phyloP scores from a whole-genome alignment of 2,888 invertebrate genomes.

The Pharmacophagus antenor region DNA sequence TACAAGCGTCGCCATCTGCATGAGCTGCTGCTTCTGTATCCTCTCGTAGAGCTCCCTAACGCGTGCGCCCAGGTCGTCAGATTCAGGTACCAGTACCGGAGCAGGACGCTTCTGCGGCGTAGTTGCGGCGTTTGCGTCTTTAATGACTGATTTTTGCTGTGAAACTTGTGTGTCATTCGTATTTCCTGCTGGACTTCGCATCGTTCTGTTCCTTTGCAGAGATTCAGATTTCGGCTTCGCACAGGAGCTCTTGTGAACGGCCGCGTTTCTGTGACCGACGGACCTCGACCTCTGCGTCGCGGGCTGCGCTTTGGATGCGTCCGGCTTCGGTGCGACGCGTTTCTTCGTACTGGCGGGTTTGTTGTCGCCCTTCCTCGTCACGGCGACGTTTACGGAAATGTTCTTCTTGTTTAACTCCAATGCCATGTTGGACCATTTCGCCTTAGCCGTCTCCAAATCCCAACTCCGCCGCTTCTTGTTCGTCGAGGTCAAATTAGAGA shows the following conservation, averaged over 20 bases:
- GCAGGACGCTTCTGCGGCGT: slow-evolving; percentile 25
- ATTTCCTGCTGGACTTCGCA: slow-evolving; percentile 45
- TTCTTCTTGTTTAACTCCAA: slow-evolving; percentile 56
- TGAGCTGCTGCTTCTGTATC: slow-evolving; percentile 83
- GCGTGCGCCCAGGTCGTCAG: slow-evolving; percentile 60
- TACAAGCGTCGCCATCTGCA: slow-evolving; percentile 82
- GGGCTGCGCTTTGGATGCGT: slow-evolving; percentile 39
- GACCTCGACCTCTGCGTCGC: slow-evolving; percentile 44
- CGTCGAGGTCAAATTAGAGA: slow-evolving; percentile 55
- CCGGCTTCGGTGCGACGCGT: slow-evolving; percentile 26
- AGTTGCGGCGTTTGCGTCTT: slow-evolving; percentile 20
- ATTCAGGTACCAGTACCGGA: slow-evolving; percentile 46
- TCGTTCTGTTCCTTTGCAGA: slow-evolving; percentile 42
- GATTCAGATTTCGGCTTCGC: slow-evolving; percentile 49
- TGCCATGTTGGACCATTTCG: slow-evolving; percentile 77
- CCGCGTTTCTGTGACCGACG: slow-evolving; percentile 42
- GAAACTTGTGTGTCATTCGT: slow-evolving; percentile 40
- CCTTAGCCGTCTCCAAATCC: slow-evolving; percentile 73
- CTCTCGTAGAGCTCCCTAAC: slow-evolving; percentile 71
- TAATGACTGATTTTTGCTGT: slow-evolving; percentile 22
- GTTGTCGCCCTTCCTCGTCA: slow-evolving; percentile 24
- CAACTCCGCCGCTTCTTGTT: slow-evolving; percentile 69
- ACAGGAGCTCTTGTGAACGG: slow-evolving; percentile 41
- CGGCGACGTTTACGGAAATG: slow-evolving; percentile 19
- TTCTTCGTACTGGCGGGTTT: slow-evolving; percentile 29